Evolutionary conservation across 1,140 invertebrate genomes (phyloP).

Genomic region (Campoletis sonorensis): DNA sequence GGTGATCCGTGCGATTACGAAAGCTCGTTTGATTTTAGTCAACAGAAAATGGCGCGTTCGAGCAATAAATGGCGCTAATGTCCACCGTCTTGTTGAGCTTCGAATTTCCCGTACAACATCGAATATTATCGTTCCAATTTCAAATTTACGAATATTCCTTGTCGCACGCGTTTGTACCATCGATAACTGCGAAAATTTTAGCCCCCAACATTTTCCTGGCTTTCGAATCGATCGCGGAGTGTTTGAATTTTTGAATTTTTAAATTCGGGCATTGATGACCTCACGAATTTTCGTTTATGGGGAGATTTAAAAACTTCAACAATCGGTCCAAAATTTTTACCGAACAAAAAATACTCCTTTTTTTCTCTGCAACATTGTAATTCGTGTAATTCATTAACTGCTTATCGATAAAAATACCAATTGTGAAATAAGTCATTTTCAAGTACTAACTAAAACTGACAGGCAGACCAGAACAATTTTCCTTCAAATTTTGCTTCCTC

Average conservation of each 20-base stretch:
- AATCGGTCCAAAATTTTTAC: not conserved
- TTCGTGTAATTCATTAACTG: too few relatives aligned
- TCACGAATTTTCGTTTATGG: conserved; percentile 9
- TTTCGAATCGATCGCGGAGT: conserved; percentile 28
- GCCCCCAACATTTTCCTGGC: not conserved
- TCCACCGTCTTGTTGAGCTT: conserved; percentile 61
- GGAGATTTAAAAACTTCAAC: not conserved
- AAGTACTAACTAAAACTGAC: not conserved
- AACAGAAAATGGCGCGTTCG: conserved; percentile 77
- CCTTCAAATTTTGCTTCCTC: not conserved
- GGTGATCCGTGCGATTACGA: not conserved
- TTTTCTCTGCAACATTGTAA: too few relatives aligned
- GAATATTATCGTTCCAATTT: conserved; percentile 59
- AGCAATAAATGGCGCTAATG: conserved; percentile 76
- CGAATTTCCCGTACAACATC: conserved; percentile 63
- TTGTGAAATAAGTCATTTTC: too few relatives aligned
- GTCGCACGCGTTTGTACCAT: not conserved
- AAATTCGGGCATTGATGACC: conserved; percentile 62
- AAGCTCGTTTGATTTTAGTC: conserved; percentile 60
- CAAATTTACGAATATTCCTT: not conserved
- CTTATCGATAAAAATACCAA: too few relatives aligned
- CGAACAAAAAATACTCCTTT: too few relatives aligned
- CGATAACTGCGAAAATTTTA: not conserved
- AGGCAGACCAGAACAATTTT: not conserved
- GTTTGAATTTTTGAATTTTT: conserved; percentile 76